Evolutionary conservation across 2,113 vertebrate species (phyloP), one percentile per base, ranked within the genome.

Genomic region (Bathybates hornii): DNA sequence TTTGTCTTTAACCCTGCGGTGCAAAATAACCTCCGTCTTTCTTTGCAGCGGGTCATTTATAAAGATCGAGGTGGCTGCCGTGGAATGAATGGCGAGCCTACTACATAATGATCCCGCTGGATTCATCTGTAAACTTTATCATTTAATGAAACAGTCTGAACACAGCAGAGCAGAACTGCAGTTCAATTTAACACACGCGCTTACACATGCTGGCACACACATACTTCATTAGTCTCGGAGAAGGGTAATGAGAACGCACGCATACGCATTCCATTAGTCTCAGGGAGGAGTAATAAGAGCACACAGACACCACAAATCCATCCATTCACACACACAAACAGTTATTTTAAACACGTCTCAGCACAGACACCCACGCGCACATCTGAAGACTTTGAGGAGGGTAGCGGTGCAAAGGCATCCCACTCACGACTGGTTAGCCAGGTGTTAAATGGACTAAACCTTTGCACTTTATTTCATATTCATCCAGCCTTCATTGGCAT

Each of bases 81-180:
- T 9, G 83, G 83, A 89, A 89, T 84, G 90, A 94, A 95, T 83
- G 89, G 89, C 89, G 90, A 91, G 87, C 90, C 91, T 41, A 90
- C 89, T 91, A 96, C 96, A 95, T 95, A 95, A 96, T 95, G 94
- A 95, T 94, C 92, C 89, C 87, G n/a, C 83, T 52, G 87, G 90
- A 94, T 92, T 94, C 95, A 96, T 96, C 95, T 95, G 92, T 93
- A 94, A 95, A 96, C 95, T 95, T 95, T 94, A 95, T 95, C 91
- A 93, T 95, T 94, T 95, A 93, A 95, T 95, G 93, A 96, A 96
- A 95, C 85, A 80, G 93, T 88, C 90, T 56, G 92, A 93, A 95
- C 95, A 94, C 93, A 90, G 87, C 86, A 59, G 92, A 94, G 93
- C 93, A 93, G 90, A 94, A 94, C 91, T 88, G 92, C 84, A 84